Conservation (phyloP, 2,113 vertebrate genomes). For the Oceanites oceanicus region DNA sequence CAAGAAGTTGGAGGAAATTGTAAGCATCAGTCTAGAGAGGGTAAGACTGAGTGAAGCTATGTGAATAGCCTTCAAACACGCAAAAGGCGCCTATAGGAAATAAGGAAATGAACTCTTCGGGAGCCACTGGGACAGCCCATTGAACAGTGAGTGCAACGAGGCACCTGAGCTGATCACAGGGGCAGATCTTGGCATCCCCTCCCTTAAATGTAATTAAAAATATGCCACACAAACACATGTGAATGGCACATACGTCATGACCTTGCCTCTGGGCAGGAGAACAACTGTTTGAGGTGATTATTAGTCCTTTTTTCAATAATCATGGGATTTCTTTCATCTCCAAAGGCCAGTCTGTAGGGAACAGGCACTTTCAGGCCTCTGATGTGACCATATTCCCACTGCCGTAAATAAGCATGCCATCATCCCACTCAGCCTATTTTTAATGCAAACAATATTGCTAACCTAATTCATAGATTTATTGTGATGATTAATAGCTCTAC, state of each 20-base stretch:
- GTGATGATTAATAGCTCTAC: neutral
- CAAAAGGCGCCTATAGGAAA: neutral
- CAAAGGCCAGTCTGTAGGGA: neutral
- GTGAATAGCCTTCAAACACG: neutral
- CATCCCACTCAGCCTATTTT: neutral
- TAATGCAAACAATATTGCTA: neutral
- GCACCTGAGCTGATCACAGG: neutral
- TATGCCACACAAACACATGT: neutral
- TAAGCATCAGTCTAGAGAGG: neutral
- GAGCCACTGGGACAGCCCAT: neutral
- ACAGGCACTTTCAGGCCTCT: neutral
- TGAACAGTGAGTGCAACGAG: rapidly evolving
- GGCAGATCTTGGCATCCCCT: neutral
- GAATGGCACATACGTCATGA: neutral
- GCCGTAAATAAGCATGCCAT: neutral
- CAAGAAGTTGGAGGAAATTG: neutral
- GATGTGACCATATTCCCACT: neutral
- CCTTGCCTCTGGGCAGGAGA: neutral
- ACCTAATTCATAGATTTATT: neutral
- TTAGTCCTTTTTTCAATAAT: neutral
- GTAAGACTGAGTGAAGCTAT: neutral
- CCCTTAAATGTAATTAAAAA: neutral
- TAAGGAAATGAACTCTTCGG: neutral
- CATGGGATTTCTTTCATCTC: neutral
- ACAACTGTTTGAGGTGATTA: neutral